A percentile compares a stretch with the other conserved stretches of the same genome.
Evolutionary conservation across 2,888 invertebrate species (phyloP).

Genomic region (Piscicola geometra): DNA sequence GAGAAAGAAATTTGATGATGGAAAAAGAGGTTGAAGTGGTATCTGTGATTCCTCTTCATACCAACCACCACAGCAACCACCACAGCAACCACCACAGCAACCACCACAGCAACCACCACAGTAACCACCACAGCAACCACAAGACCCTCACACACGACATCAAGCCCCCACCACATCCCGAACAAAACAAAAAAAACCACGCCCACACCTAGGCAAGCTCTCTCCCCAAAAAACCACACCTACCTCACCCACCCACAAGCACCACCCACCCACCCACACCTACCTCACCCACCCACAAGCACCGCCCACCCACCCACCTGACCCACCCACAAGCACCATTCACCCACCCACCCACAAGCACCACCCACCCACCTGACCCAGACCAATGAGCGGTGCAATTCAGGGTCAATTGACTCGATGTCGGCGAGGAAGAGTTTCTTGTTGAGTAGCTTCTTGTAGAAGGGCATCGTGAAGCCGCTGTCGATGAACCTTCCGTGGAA

Average conservation of each 20-base stretch:
- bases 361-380: slow-evolving; percentile 60
- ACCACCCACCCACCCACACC: background rate
- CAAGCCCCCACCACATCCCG: too few relatives aligned
- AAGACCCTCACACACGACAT: too few relatives aligned
- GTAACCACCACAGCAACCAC: too few relatives aligned
- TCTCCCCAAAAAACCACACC: too few relatives aligned
- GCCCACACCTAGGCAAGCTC: too few relatives aligned
- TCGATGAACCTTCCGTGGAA: slow-evolving; percentile 99
- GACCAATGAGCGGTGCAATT: slow-evolving; percentile 94
- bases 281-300: background rate
- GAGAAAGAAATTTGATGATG: too few relatives aligned
- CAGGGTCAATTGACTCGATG: slow-evolving; percentile 95
- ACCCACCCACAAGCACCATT: background rate
- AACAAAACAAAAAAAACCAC: too few relatives aligned
- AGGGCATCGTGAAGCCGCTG: slow-evolving; percentile 98
- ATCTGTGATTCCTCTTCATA: too few relatives aligned
- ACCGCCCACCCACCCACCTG: background rate
- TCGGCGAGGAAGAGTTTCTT: slow-evolving; percentile 96
- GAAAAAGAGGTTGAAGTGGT: too few relatives aligned
- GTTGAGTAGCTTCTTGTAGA: slow-evolving; percentile 97
- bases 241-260: background rate
- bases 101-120: too few relatives aligned
- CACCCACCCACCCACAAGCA: background rate
- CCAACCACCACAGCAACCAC: too few relatives aligned
- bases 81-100: too few relatives aligned